Base-by-base conservation (phyloP, 2,888 invertebrate species). In the Sarcophaga rosellei region DNA sequence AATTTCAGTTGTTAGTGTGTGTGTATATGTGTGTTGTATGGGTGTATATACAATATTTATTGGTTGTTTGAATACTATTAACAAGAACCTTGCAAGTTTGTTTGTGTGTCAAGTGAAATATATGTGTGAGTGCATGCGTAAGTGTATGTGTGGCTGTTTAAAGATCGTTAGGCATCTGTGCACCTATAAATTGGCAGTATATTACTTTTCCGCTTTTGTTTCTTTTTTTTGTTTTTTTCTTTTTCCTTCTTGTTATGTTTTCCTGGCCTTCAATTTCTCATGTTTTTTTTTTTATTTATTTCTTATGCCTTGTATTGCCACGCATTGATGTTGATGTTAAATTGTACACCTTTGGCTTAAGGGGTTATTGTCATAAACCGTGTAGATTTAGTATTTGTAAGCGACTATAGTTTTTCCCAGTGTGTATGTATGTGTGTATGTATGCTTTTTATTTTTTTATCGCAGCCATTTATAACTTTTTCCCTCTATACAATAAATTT, bases 321-420 rank as follows among this genome's bases (percentile, higher is more conserved):
- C 77, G 70, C 80, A 84, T 66, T 81, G 65, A 74, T 84, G 81
- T 74, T 78, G 81, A 84, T 84, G 81, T 74, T 81, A 84, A 84
- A 81, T 78, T 78, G 70, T 70, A 81, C 77, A 81, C 81, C 66
- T 84, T 81, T 66, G 53, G 83, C 77, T 84, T 84, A 78, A 80
- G 70, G 70, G 81, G 63, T 75, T 84, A 80, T 44, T 66, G 65
- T 65, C 44, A 66, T 75, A 84, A 84, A 75, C 84, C 70, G 17
- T 75, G 59, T 65, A 62, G 66, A 81, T 74, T 47, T 81, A 61
- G 61, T 68, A 59, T 72, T 70, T 47, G 75, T 62, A 15, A 69
- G 15, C 44, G 23, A 15, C 8, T 53, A 53, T 53, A 53, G 53
- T 53, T 53, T 53, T 53, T 53, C 53, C 8, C 25, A 25, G 25